Evolutionary conservation across 2,797 vertebrate species (phyloP).

Genomic region (Chloroceryle amazona): DNA sequence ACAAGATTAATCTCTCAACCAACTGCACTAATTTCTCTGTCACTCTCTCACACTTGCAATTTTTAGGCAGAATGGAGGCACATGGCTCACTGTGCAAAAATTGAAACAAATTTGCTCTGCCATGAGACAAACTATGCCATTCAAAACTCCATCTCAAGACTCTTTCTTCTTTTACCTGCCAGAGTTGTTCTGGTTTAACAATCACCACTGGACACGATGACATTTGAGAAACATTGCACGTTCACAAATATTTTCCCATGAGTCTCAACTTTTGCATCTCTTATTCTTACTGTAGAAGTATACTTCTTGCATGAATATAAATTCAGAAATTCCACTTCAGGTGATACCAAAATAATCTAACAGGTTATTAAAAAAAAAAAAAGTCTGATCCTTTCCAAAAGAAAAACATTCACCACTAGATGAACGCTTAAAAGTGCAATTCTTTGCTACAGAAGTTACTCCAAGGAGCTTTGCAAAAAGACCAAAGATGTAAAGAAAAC

Average conservation of each 20-base stretch:
- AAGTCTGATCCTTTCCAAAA: background rate
- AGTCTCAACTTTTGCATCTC: background rate
- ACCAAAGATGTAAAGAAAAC: background rate
- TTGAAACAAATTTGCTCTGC: background rate
- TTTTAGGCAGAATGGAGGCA: background rate
- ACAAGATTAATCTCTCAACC: background rate
- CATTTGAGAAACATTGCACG: background rate
- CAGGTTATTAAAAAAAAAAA: background rate
- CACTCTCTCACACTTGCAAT: background rate
- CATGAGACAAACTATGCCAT: conserved; percentile 5
- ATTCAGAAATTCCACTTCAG: background rate
- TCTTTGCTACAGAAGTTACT: background rate
- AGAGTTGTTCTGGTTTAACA: background rate
- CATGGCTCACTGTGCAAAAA: background rate
- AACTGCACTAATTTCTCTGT: background rate
- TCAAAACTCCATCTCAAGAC: background rate
- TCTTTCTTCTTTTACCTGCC: background rate
- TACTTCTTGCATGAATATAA: background rate
- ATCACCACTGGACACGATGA: background rate
- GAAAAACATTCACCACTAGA: background rate
- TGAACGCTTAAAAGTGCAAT: background rate
- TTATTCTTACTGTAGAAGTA: background rate
- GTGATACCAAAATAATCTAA: background rate
- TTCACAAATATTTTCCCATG: background rate
- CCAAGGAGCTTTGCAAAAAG: background rate